phyloP scores from a whole-genome alignment of 2,888 invertebrate species.

The Amblyjoppa proteus region DNA sequence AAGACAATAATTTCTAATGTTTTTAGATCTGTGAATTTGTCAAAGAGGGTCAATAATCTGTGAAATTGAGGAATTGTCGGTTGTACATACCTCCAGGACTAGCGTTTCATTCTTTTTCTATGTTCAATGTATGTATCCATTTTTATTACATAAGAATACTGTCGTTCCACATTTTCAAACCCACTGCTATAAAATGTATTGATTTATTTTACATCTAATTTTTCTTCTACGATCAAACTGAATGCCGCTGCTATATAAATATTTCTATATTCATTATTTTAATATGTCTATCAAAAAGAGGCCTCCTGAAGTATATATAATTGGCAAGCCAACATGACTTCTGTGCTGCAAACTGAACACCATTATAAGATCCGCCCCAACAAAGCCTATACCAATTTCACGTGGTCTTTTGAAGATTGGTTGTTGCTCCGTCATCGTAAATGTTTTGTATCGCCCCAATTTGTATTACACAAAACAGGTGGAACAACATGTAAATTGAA shows the following conservation, averaged over 20 bases:
- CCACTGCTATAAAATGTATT: too few relatives aligned
- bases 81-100: too few relatives aligned
- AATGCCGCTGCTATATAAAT: too few relatives aligned
- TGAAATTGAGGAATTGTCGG: too few relatives aligned
- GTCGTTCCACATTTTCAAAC: too few relatives aligned
- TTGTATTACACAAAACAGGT: not conserved
- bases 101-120: too few relatives aligned
- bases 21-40: too few relatives aligned
- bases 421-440: not conserved
- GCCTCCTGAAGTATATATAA: not conserved
- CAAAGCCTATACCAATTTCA: conserved; percentile 1
- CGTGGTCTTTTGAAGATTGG: conserved; percentile 31
- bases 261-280: not conserved
- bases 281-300: not conserved
- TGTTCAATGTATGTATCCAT: too few relatives aligned
- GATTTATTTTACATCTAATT: too few relatives aligned
- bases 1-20: too few relatives aligned
- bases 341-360: not conserved
- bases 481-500: not conserved
- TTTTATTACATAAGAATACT: too few relatives aligned
- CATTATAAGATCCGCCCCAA: not conserved
- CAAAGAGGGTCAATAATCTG: too few relatives aligned
- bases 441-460: not conserved
- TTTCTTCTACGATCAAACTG: not conserved
- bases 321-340: not conserved